Conservation (phyloP, 2,797 vertebrate genomes). For the Hafferia zeledoni region DNA sequence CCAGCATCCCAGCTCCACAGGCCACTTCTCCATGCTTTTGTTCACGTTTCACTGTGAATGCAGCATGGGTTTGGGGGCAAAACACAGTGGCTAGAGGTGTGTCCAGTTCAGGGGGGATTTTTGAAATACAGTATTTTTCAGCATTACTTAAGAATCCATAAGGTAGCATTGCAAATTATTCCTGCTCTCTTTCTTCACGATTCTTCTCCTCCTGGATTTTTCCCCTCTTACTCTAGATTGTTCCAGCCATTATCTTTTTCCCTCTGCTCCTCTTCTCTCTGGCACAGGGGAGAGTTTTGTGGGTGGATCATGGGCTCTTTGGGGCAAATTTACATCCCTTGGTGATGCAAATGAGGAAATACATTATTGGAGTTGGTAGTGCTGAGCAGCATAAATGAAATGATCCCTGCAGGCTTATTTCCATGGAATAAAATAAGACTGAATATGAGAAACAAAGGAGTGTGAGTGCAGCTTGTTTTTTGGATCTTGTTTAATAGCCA, state of each 20-base stretch:
- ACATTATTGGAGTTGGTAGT: background rate
- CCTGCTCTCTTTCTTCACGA: background rate
- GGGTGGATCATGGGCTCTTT: conserved; percentile 23
- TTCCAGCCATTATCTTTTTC: background rate
- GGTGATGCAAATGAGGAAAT: background rate
- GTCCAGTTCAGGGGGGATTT: background rate
- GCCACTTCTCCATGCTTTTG: conserved; percentile 28
- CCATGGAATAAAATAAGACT: background rate
- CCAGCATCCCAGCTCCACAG: conserved; percentile 40
- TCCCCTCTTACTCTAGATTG: background rate
- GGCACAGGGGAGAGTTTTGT: background rate
- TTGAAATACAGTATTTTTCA: background rate
- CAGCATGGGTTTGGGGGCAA: background rate
- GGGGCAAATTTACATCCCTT: conserved; percentile 3
- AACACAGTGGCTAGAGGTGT: background rate
- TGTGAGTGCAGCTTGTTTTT: background rate
- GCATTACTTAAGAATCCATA: background rate
- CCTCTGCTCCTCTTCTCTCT: background rate
- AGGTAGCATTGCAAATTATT: background rate
- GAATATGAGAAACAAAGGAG: background rate
- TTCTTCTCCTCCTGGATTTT: background rate
- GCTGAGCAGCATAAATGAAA: background rate
- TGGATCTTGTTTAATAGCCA: background rate
- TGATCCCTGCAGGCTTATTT: background rate
- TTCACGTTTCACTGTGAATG: conserved; percentile 5